Percentiles rank a stretch among this genome's conserved stretches.
Conservation (phyloP, 2,113 vertebrate species). For the Lagopus leucura region DNA sequence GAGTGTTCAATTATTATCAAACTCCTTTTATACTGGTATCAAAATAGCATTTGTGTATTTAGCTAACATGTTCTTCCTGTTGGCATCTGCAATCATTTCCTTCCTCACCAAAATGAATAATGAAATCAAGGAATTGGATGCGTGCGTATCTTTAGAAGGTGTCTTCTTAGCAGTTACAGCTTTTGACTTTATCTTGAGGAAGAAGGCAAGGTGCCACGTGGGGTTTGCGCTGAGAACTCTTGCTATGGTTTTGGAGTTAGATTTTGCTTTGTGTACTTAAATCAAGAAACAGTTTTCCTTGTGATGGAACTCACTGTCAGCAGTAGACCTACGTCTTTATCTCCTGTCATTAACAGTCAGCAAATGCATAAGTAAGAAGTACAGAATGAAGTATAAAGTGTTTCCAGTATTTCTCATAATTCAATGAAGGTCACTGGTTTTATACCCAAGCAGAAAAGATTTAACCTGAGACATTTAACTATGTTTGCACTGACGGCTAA, state of each 20-base stretch:
- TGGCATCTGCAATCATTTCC: not conserved
- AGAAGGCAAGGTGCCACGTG: not conserved
- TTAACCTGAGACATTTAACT: slow-evolving; percentile 30
- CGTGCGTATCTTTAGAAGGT: not conserved
- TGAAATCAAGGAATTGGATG: not conserved
- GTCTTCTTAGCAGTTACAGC: not conserved
- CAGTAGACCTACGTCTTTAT: not conserved
- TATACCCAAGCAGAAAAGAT: slow-evolving; percentile 15
- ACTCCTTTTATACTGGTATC: not conserved
- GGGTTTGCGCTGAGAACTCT: not conserved
- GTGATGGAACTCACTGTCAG: not conserved
- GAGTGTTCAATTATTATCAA: not conserved
- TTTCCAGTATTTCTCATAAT: not conserved
- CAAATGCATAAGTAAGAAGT: not conserved
- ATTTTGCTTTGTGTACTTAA: not conserved
- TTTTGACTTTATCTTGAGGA: not conserved
- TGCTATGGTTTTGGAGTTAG: not conserved
- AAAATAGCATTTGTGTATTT: not conserved
- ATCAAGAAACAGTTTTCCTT: not conserved
- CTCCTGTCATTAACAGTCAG: not conserved
- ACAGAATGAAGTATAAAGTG: not conserved
- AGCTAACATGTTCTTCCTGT: not conserved
- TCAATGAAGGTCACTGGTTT: slow-evolving; percentile 53
- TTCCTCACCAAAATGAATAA: not conserved
- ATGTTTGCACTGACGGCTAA: slow-evolving; percentile 17